Conservation (phyloP, 1,140 invertebrate genomes). For the Cotesia vestalis region DNA sequence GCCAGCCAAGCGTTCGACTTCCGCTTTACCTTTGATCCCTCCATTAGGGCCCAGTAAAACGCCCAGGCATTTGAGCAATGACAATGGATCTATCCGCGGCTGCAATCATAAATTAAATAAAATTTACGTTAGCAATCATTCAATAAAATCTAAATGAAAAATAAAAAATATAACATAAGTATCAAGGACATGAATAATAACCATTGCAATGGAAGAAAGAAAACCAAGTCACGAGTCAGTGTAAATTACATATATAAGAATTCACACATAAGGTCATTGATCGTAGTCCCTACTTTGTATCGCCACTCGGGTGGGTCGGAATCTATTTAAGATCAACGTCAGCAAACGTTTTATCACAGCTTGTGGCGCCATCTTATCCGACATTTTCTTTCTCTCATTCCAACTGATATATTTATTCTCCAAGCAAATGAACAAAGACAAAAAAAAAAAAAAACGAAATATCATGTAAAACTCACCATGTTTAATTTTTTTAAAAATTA, state of each 20-base stretch:
- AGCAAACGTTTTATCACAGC: background rate
- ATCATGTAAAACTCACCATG: conserved; percentile 16
- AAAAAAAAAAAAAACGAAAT: conserved; percentile 1
- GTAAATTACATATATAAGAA: no score
- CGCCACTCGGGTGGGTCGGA: background rate
- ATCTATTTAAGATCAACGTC: background rate
- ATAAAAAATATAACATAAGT: background rate
- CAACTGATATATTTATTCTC: no score
- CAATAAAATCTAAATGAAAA: conserved; percentile 13
- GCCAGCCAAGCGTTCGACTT: conserved; percentile 86
- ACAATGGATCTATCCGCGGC: conserved; percentile 90
- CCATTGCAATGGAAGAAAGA: background rate
- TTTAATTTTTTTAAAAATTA: conserved; percentile 16
- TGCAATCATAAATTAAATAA: conserved; percentile 67
- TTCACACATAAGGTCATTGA: conserved; percentile 1
- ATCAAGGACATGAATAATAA: background rate
- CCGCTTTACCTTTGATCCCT: conserved; percentile 85
- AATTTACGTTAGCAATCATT: conserved; percentile 22
- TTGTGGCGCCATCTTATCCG: conserved; percentile 13
- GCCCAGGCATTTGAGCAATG: conserved; percentile 85
- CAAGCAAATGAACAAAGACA: background rate
- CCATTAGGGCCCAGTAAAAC: conserved; percentile 83
- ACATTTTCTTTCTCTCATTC: background rate
- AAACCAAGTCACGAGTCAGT: no score
- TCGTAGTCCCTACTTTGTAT: background rate